phyloP scores from a whole-genome alignment of 2,888 invertebrate genomes.

The Sesia apiformis region DNA sequence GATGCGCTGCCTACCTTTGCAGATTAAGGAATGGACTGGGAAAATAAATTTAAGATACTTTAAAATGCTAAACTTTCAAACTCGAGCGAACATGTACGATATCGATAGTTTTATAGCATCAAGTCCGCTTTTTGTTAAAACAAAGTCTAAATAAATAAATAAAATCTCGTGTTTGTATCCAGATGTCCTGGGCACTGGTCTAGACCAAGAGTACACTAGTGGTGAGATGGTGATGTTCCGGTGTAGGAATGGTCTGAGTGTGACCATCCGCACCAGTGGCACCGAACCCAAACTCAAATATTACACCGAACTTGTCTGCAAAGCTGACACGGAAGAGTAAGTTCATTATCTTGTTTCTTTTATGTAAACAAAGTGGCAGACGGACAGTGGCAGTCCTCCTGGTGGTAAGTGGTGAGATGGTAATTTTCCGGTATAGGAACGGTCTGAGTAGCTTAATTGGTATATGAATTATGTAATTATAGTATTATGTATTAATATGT shows the following conservation, averaged over 20 bases:
- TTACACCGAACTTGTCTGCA: slow-evolving; percentile 91
- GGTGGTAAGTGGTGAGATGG: slow-evolving; percentile 84
- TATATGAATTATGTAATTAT: no score
- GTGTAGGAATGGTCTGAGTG: slow-evolving; percentile 88
- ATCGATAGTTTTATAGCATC: no score
- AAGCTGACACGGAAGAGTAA: slow-evolving; percentile 27
- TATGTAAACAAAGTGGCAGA: no score
- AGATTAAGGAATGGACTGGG: no score
- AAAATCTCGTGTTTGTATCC: background rate
- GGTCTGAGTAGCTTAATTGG: slow-evolving; percentile 70
- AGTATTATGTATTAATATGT: no score
- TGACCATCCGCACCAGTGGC: slow-evolving; percentile 95
- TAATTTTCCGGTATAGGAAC: slow-evolving; percentile 92
- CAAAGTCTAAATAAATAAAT: background rate
- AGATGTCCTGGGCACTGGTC: slow-evolving; percentile 58
- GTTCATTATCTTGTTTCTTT: background rate
- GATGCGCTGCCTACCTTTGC: no score
- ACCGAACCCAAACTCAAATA: slow-evolving; percentile 99
- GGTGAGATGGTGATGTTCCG: slow-evolving; percentile 97
- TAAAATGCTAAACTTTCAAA: no score
- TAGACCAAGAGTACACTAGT: slow-evolving; percentile 54
- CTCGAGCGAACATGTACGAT: slow-evolving; percentile 8
- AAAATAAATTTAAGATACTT: no score
- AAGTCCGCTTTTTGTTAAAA: no score
- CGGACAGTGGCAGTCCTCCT: no score